Evolutionary conservation across 1,140 invertebrate genomes (phyloP).

Genomic region (Hylyphantes graminicola): DNA sequence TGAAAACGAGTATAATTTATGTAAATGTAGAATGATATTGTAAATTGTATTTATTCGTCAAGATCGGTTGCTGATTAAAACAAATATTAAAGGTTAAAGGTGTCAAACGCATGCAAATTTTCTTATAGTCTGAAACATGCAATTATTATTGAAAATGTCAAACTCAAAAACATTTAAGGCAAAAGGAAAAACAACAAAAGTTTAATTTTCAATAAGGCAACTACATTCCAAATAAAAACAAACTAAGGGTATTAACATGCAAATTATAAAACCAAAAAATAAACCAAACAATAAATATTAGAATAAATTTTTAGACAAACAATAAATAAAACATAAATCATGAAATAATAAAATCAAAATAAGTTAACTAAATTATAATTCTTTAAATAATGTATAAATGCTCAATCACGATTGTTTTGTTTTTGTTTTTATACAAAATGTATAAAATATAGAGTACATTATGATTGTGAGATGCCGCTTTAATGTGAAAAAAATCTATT

Average conservation of each 20-base stretch:
- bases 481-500: slow-evolving; percentile 1
- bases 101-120: neutral
- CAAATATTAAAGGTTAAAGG: neutral
- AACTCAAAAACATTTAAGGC: slow-evolving; percentile 38
- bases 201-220: slow-evolving; percentile 32
- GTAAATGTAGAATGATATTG: slow-evolving; percentile 15
- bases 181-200: slow-evolving; percentile 44
- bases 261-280: slow-evolving; percentile 27
- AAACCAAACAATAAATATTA: slow-evolving; percentile 1
- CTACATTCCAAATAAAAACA: slow-evolving; percentile 43
- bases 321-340: slow-evolving; percentile 7
- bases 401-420: neutral
- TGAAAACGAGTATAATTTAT: slow-evolving; percentile 15
- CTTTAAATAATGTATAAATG: neutral
- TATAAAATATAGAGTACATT: slow-evolving; percentile 39
- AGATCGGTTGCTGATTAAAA: slow-evolving; percentile 1
- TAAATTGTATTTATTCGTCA: neutral
- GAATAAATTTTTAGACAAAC: neutral
- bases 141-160: slow-evolving; percentile 7
- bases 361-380: neutral
- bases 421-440: slow-evolving; percentile 23
- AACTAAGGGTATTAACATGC: slow-evolving; percentile 40
- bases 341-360: neutral
- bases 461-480: slow-evolving; percentile 1
- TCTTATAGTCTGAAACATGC: neutral